Evolutionary conservation across 1,140 invertebrate species (phyloP).

Genomic region (Cyphomyrmex costatus): DNA sequence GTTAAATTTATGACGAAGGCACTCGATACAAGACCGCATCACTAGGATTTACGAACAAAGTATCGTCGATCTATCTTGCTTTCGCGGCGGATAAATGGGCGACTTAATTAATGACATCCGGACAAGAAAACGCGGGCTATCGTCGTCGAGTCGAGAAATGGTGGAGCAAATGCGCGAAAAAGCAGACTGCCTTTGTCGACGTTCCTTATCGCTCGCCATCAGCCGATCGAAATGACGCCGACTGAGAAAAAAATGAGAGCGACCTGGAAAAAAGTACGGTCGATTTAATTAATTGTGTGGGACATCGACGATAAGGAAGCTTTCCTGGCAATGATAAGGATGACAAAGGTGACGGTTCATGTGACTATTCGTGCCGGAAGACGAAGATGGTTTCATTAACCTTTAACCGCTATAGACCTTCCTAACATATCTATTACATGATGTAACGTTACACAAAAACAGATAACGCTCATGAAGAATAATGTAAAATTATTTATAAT

Average conservation of each 20-base stretch:
- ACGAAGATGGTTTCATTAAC: slow-evolving; percentile 35
- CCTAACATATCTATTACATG: not conserved
- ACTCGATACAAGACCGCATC: slow-evolving; percentile 58
- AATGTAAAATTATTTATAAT: not conserved
- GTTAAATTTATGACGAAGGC: slow-evolving; percentile 60
- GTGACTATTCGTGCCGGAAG: slow-evolving; percentile 28
- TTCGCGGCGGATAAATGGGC: slow-evolving; percentile 43
- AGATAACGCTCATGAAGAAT: not conserved
- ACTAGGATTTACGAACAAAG: slow-evolving; percentile 50
- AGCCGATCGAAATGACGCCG: slow-evolving; percentile 59
- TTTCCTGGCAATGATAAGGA: slow-evolving; percentile 10
- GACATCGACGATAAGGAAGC: slow-evolving; percentile 24
- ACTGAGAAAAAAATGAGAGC: not conserved
- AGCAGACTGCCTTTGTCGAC: slow-evolving; percentile 38
- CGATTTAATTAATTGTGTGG: slow-evolving; percentile 55
- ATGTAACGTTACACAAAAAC: not conserved
- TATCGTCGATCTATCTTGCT: slow-evolving; percentile 47
- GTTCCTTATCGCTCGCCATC: slow-evolving; percentile 58
- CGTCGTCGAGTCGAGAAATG: slow-evolving; percentile 33
- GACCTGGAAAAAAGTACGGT: slow-evolving; percentile 23
- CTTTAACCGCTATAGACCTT: not conserved
- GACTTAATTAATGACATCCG: slow-evolving; percentile 63
- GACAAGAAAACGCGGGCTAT: slow-evolving; percentile 44
- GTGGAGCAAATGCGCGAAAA: slow-evolving; percentile 45
- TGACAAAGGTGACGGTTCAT: slow-evolving; percentile 28